Evolutionary conservation across 2,797 vertebrate species (phyloP).

Genomic region (Trichosurus vulpecula): DNA sequence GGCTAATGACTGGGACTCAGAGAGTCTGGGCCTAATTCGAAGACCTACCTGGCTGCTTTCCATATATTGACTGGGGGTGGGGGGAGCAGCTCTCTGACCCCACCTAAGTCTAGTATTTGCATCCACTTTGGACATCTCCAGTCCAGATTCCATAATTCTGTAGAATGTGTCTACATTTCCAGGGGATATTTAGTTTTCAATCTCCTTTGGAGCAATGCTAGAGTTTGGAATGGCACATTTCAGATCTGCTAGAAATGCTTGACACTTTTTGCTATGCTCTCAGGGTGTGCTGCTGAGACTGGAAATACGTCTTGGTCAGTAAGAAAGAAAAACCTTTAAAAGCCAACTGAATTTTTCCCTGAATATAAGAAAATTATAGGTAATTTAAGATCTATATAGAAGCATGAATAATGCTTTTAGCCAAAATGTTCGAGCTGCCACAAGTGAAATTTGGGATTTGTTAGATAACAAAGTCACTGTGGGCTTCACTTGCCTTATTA

Average conservation of each 20-base stretch:
- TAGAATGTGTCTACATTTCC: neutral
- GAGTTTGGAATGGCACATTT: neutral
- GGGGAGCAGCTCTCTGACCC: neutral
- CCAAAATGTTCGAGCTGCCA: neutral
- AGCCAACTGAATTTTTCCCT: neutral
- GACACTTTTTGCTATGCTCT: neutral
- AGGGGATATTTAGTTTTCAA: neutral
- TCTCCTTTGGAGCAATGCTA: neutral
- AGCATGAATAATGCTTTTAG: neutral
- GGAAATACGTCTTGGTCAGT: neutral
- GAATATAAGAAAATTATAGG: neutral
- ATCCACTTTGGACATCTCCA: neutral
- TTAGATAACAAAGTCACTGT: neutral
- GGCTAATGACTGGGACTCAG: neutral
- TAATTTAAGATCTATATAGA: neutral
- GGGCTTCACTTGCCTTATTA: neutral
- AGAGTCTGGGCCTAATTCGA: neutral
- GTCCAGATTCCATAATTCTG: neutral
- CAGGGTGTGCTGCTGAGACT: neutral
- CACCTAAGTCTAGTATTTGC: neutral
- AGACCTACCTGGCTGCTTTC: neutral
- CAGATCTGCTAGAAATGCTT: neutral
- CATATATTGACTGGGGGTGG: neutral
- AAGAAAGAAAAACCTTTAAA: slow-evolving; percentile 4
- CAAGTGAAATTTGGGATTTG: neutral